Evolutionary conservation across 2,797 vertebrate genomes (phyloP), one percentile per base, ranked within the genome.

Genomic region (Sebastes ruberrimus): DNA sequence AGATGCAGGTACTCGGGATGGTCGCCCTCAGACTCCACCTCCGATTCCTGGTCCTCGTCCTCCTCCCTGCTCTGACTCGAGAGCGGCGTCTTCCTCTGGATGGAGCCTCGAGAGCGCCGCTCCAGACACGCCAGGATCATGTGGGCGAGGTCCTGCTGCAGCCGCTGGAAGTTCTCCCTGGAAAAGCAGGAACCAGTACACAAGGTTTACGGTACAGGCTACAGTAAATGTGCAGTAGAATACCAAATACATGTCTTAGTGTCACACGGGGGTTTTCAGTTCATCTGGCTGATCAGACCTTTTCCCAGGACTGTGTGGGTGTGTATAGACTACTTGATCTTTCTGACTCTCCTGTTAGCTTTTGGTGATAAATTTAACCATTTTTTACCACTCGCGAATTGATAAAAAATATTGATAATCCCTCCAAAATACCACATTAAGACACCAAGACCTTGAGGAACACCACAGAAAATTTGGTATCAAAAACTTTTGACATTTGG

Each of bases 111-210:
- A 9, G 84, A 81, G 60, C 96, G 96, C 30, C 93, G 96, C 92
- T 97, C 95, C 87, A 99, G 93, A 76, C 95, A 97, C 1, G 10
- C 86, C 62, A 95, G 92, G 76, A 98, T 97, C 97, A 97, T 98
- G 74, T 98, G 93, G 55, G 97, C 97, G 80, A 99, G 96, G 68
- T 99, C 96, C 46, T 97, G 95, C 77, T 97, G 97, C 74, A 98
- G 94, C 35, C 96, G 94, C 92, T 98, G 97, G 90, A 97, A 95
- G 91, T 98, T 99, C 92, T 99, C 98, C 79, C 98, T 99, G 88
- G 81, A 78, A 35, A 57, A 55, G 23, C 16, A 23, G 18, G 18
- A 59, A 32, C 6, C 28, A 25, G 66, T 4, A 57, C 16, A 25
- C n/a, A 22, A 5, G 25, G 18, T 53, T 55, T 23, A 55, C 4